Conservation (phyloP, 2,888 invertebrate species). For the Pristionchus japonicus region DNA sequence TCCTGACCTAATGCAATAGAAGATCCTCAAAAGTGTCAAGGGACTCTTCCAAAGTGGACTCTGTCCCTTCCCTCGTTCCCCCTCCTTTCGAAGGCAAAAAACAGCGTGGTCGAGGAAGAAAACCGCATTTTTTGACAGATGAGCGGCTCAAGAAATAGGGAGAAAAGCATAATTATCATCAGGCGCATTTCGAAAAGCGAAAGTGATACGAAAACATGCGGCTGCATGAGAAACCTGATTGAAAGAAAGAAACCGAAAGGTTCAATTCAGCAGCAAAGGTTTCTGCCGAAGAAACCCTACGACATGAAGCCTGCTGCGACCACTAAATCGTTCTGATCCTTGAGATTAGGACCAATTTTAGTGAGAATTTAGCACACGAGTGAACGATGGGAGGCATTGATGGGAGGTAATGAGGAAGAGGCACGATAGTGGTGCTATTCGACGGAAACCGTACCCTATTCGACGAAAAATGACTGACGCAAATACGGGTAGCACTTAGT, state of each 20-base stretch:
- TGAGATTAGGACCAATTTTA: background rate
- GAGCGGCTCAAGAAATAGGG: background rate
- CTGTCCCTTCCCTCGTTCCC: background rate
- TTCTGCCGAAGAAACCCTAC: background rate
- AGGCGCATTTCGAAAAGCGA: background rate
- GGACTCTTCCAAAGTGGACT: background rate
- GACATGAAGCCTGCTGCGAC: background rate
- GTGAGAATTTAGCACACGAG: background rate
- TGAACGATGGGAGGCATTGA: background rate
- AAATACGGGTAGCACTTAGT: background rate
- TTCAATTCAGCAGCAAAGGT: background rate
- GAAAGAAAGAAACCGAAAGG: background rate
- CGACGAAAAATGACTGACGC: background rate
- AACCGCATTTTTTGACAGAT: background rate
- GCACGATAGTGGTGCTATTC: background rate
- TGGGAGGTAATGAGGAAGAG: background rate
- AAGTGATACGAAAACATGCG: background rate
- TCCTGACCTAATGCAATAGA: conserved; percentile 14
- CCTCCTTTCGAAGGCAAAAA: background rate
- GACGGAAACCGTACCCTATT: background rate
- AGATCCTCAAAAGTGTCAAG: background rate
- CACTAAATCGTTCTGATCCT: background rate
- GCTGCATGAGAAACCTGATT: background rate
- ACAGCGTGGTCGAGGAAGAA: background rate
- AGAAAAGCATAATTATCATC: background rate